Evolutionary conservation across 2,888 invertebrate genomes (phyloP), one percentile per base, ranked within the genome.

Genomic region (Bombylius major): DNA sequence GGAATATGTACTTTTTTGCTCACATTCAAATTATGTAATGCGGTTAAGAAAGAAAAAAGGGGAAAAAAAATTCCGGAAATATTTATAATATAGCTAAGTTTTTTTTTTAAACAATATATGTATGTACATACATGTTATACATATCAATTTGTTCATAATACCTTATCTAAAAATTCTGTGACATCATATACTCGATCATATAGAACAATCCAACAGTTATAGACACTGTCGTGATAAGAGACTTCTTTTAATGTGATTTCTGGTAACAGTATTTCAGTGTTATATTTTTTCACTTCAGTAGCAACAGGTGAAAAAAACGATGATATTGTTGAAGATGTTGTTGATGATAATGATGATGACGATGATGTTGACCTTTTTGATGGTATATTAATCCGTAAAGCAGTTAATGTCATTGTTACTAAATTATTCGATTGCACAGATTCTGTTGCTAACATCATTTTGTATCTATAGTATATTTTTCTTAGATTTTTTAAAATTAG

Each of bases 161-260:
- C 85, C 78, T 82, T 80, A 61, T 80, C 75, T 47, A 92, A 70
- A 69, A 92, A 90, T 45, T 79, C 77, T 3, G 90, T 86, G 53
- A 90, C 80, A 67, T 92, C 85, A 70, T 90, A 92, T 12, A 93
- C 87, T 56, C 86, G 82, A 75, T 93, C 91, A 70, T 87, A 88
- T 50, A 93, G 81, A n/a, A 89, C 81, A 53, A 91, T 78, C 92
- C 92, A 92, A 71, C 91, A 92, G 68, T 89, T 87, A 13, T 79
- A 71, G 7, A 72, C 70, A 23, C 78, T 77, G 67, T 89, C 89
- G 67, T 92, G 92, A 66, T 79, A 79, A 6, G 85, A 78, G 5
- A 92, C 86, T 73, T 91, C 85, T 52, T 84, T 80, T 53, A 92
- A 75, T n/a, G 80, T 78, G 54, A 87, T 83, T 61, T 68, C 68